phyloP scores from a whole-genome alignment of 2,797 vertebrate genomes.

The Acipenser transmontanus region DNA sequence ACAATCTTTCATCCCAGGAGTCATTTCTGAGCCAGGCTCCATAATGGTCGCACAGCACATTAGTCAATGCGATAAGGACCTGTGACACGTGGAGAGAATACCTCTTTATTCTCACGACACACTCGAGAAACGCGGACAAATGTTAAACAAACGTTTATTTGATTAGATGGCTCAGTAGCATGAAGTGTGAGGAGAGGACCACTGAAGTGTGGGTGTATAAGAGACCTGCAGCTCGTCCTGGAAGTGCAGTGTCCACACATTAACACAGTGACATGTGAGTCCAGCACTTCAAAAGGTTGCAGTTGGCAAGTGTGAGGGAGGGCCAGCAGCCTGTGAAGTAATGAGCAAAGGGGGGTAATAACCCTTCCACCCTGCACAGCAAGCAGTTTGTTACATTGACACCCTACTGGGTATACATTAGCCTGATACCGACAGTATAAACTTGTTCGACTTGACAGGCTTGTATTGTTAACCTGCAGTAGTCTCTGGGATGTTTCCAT shows the following conservation, averaged over 20 bases:
- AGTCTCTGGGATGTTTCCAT: too few species aligned
- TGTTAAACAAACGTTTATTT: slow-evolving; percentile 49
- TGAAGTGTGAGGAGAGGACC: slow-evolving; percentile 35
- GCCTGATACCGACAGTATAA: too few species aligned
- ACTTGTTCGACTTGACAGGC: too few species aligned
- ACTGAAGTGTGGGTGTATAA: slow-evolving; percentile 21
- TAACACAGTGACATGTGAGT: neutral
- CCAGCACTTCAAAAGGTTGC: neutral
- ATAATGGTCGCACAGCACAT: slow-evolving; percentile 40
- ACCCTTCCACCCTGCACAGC: too few species aligned
- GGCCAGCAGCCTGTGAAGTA: too few species aligned
- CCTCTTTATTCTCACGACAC: slow-evolving; percentile 31
- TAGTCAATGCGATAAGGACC: slow-evolving; percentile 38
- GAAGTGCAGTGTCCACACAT: neutral
- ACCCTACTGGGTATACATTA: too few species aligned
- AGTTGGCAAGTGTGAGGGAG: too few species aligned
- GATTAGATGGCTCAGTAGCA: slow-evolving; percentile 35
- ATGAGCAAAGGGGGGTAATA: too few species aligned
- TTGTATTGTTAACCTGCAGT: too few species aligned
- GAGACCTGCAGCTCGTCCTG: neutral
- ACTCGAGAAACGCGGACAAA: slow-evolving; percentile 35
- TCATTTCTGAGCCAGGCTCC: slow-evolving; percentile 46
- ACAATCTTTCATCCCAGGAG: slow-evolving; percentile 47
- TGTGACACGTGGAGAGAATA: slow-evolving; percentile 33
- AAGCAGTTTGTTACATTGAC: too few species aligned